A percentile compares a stretch with the other conserved stretches of the same genome.
Conservation (phyloP, 2,797 vertebrate genomes). For the Anolis apletophallus region DNA sequence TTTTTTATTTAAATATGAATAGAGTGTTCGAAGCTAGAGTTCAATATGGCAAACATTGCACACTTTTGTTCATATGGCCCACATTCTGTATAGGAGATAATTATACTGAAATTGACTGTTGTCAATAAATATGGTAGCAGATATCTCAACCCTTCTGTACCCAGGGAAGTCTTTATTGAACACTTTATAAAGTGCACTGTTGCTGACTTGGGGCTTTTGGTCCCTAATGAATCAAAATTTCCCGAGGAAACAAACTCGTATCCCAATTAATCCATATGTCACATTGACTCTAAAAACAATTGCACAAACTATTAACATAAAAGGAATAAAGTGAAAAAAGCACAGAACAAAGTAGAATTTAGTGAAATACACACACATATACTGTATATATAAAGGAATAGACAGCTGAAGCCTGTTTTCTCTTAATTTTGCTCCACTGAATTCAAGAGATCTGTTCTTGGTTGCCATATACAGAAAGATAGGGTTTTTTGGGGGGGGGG, state of each 20-base stretch:
- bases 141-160: slow-evolving; percentile 61
- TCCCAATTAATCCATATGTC: slow-evolving; percentile 69
- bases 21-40: slow-evolving; percentile 64
- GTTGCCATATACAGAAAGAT: not conserved
- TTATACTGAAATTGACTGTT: slow-evolving; percentile 55
- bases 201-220: slow-evolving; percentile 62
- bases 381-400: slow-evolving; percentile 43
- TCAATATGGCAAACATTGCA: slow-evolving; percentile 67
- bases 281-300: slow-evolving; percentile 73
- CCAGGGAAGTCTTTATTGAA: slow-evolving; percentile 58
- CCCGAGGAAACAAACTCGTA: slow-evolving; percentile 74
- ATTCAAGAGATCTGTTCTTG: not conserved
- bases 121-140: slow-evolving; percentile 61
- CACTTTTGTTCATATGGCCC: slow-evolving; percentile 72
- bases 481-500: not conserved
- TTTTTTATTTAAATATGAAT: slow-evolving; percentile 72
- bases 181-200: slow-evolving; percentile 58
- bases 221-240: slow-evolving; percentile 69
- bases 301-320: slow-evolving; percentile 68
- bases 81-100: slow-evolving; percentile 60
- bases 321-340: slow-evolving; percentile 61
- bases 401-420: slow-evolving; percentile 3
- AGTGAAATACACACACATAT: slow-evolving; percentile 53
- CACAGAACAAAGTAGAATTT: slow-evolving; percentile 62
- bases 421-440: not conserved